Evolutionary conservation across 1,140 invertebrate species (phyloP), one percentile per base, ranked within the genome.

Genomic region (Musca domestica): DNA sequence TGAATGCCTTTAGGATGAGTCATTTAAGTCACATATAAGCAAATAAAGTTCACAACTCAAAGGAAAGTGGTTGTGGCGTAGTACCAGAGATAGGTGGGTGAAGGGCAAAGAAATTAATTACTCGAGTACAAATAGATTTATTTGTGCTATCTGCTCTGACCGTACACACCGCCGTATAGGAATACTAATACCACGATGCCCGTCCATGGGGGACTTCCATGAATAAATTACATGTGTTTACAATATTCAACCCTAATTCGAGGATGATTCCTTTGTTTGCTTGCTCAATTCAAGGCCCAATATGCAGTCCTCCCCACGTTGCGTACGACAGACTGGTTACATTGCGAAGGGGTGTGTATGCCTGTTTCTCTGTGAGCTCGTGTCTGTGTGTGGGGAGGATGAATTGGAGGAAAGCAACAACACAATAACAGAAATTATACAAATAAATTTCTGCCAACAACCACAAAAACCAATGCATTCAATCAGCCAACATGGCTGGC

Each of bases 251-350:
- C 56, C 56, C 56, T 27, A 61, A 61, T 41, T 34, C 9, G 27
- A 61, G 56, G 56, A 41, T 12, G 34, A 61, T 61, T 61, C 34
- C 56, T 61, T 61, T 61, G 56, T 61, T 61, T 19, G 48, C 17
- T 22, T 48, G 15, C 15, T 51, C 17, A 12, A 34, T 61, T 61
- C 56, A 61, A 61, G 56, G 56, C 56, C 34, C 19, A 17, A 61
- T 27, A 61, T 61, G 56, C 34, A 15, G 14, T 34, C 27, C 27
- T 58, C 56, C 56, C 25, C 34, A 9, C 56, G 30, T 56, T 15
- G 23, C 54, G 27, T 58, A 3, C 17, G 25, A 14, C 15, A 20
- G 12, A 9, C n/a, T 27, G 15, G 15, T 27, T 27, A 25, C 34
- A 30, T 14, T 61, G 56, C 27, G 41, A 34, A 61, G 12, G 27